Conservation (phyloP, 2,113 vertebrate species). For the Rousettus leschenaultii region DNA sequence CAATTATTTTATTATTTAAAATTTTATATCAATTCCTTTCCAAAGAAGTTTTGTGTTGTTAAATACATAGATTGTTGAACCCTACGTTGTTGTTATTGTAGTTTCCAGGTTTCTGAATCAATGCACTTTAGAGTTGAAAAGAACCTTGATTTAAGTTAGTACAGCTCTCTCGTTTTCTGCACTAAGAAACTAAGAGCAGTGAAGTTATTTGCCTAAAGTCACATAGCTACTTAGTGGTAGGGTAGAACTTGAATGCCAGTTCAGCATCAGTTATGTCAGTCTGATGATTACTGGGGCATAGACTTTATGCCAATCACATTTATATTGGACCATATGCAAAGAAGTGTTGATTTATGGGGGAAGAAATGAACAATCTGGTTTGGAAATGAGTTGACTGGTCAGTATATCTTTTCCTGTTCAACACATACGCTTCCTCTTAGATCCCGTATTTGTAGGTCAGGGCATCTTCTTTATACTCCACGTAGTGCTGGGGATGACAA, state of each 20-base stretch:
- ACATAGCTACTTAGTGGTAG: not conserved
- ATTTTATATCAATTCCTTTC: not conserved
- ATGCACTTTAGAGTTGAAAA: not conserved
- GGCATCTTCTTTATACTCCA: not conserved
- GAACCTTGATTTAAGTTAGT: not conserved
- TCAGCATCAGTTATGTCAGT: not conserved
- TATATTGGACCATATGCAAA: not conserved
- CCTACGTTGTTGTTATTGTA: not conserved
- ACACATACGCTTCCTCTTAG: not conserved
- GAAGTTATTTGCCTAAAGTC: not conserved
- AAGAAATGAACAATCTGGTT: not conserved
- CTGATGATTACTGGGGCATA: not conserved
- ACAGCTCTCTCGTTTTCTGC: not conserved
- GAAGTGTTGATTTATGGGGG: not conserved
- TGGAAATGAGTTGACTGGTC: not conserved
- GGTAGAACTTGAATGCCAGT: not conserved
- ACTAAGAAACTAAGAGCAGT: not conserved
- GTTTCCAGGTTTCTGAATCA: constrained; percentile 30
- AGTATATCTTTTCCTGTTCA: not conserved
- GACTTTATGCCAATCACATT: not conserved
- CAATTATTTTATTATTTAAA: constrained; percentile 4
- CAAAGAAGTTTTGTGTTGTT: not conserved
- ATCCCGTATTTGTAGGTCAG: not conserved
- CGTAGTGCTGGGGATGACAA: not conserved
- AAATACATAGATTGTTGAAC: not conserved